These are phyloP conservation scores for Meles meles DNA, from an alignment of 2,113 vertebrate species.

Conservation along the genomic window DNA sequence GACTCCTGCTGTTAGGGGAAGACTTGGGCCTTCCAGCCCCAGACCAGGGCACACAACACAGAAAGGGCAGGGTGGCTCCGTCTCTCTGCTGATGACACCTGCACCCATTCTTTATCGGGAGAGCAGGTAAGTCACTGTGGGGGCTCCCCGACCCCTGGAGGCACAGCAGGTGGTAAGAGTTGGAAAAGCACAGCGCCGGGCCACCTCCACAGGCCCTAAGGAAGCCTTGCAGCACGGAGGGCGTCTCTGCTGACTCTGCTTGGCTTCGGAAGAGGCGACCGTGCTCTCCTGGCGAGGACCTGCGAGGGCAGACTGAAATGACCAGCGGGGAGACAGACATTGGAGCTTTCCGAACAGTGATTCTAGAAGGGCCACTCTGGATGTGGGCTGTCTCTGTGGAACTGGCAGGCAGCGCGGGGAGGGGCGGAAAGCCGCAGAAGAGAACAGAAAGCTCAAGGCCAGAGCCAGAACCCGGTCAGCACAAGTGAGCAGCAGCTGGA, in stretches of 20 bases:
- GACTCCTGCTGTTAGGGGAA: neutral
- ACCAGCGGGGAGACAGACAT: neutral
- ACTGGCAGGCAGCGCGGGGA: neutral
- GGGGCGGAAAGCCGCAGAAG: neutral
- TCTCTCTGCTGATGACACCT: neutral
- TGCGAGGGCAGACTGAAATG: neutral
- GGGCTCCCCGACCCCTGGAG: neutral
- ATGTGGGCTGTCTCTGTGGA: neutral
- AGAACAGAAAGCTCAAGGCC: neutral
- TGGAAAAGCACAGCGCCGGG: neutral
- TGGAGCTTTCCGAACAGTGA: neutral
- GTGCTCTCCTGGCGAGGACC: fast-evolving
- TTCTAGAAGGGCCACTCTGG: neutral
- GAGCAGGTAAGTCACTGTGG: neutral
- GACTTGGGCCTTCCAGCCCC: neutral
- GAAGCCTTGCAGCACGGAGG: neutral
- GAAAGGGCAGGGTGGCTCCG: neutral
- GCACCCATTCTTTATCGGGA: neutral
- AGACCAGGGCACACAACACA: neutral
- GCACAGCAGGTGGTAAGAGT: neutral
- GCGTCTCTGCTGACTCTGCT: neutral
- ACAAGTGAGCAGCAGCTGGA: neutral
- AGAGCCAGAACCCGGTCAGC: neutral
- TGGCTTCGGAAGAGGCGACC: fast-evolving
- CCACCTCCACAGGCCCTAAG: neutral